phyloP scores from a whole-genome alignment of 37 sponge, comb jelly and placozoan species.

The Cliona cf. orientalis region DNA sequence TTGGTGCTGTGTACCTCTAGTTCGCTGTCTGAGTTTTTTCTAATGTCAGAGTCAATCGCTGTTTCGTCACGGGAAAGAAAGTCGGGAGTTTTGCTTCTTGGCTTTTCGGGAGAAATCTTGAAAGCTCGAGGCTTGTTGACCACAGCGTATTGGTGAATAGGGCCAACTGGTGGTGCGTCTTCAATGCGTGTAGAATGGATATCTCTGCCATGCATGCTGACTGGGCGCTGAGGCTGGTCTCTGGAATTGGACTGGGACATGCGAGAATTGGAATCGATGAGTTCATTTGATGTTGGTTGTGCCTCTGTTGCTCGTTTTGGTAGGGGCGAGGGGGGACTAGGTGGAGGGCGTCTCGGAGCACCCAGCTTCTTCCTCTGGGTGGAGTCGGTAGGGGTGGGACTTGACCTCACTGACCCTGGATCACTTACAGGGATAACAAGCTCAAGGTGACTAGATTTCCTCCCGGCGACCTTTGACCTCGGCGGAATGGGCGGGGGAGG shows the following conservation, averaged over 20 bases:
- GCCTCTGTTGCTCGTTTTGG: background rate
- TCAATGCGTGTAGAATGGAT: background rate
- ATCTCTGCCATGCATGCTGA: background rate
- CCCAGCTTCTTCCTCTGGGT: background rate
- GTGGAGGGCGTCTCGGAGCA: constrained; percentile 5
- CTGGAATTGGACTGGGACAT: background rate
- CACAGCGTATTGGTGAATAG: background rate
- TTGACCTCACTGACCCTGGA: too few relatives aligned
- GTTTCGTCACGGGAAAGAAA: background rate
- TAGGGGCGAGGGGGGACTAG: constrained; percentile 7
- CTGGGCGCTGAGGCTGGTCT: background rate
- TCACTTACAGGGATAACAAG: too few relatives aligned
- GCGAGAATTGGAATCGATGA: background rate
- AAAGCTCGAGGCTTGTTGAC: background rate
- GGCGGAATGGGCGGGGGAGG: background rate
- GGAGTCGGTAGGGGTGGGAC: background rate
- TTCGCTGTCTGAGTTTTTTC: constrained; percentile 2
- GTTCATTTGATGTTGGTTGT: background rate
- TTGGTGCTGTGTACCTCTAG: background rate
- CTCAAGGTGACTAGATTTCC: too few relatives aligned
- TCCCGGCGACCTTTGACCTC: background rate
- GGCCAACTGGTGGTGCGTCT: background rate
- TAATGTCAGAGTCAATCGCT: background rate
- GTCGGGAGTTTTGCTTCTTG: background rate
- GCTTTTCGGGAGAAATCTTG: background rate